Conservation (phyloP, 2,113 vertebrate genomes). For the Lophura nycthemera region DNA sequence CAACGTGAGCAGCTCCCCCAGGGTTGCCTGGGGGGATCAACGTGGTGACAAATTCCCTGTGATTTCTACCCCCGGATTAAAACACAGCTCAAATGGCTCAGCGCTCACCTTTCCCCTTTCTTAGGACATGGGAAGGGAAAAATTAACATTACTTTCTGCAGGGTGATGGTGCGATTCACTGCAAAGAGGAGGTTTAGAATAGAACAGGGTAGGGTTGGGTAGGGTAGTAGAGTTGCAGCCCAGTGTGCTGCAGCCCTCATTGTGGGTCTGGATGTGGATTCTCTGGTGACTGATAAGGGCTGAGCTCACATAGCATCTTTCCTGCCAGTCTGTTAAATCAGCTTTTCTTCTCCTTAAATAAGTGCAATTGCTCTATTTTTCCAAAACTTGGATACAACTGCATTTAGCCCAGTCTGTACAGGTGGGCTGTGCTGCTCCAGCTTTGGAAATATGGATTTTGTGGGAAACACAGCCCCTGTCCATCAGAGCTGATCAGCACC, state of each 20-base stretch:
- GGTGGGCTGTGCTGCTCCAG: background rate
- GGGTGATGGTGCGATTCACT: background rate
- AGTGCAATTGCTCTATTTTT: accelerated
- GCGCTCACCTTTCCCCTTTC: background rate
- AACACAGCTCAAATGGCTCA: background rate
- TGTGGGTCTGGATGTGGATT: background rate
- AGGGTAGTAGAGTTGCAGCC: background rate
- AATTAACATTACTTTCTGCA: accelerated
- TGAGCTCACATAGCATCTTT: background rate
- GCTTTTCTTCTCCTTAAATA: background rate
- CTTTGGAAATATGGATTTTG: background rate
- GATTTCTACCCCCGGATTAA: background rate
- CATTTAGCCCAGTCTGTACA: background rate
- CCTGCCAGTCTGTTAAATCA: accelerated
- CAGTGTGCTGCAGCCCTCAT: background rate
- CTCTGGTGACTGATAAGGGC: background rate
- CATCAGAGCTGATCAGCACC: background rate
- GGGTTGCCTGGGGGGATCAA: background rate
- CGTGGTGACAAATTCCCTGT: background rate
- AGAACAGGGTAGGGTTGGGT: background rate
- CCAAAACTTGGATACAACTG: background rate
- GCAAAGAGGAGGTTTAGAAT: background rate
- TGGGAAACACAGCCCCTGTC: background rate
- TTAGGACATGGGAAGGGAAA: background rate
- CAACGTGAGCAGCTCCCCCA: background rate